Evolutionary conservation across 2,888 invertebrate genomes (phyloP), one percentile per base, ranked within the genome.

Genomic region (Limulus polyphemus): DNA sequence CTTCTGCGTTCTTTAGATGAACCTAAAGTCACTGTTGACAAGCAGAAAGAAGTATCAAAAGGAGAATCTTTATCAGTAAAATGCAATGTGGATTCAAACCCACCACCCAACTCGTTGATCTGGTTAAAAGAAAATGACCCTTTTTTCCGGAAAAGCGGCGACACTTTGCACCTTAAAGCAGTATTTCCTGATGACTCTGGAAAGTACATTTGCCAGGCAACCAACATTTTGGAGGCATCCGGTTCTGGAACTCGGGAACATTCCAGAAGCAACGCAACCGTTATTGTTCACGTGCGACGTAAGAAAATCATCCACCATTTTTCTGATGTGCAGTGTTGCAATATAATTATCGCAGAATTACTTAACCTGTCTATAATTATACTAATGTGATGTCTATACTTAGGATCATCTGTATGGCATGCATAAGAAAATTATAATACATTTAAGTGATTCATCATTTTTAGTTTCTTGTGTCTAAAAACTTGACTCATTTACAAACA

Each of bases 61-160:
- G 88, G 89, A 4, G 90, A 90, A 71, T 84, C 84, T n/a, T 84
- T 93, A 9, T 84, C 84, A 71, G 87, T 93, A 61, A 84, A 84
- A 68, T 93, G 93, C 75, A 90, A 92, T 75, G 89, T 92, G 0
- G 85, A 88, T 1, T 83, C 93, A 0, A 93, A 93, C 75, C 93
- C 93, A 0, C 80, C 82, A 57, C 90, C 92, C 0, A 82, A 84
- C 12, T 84, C 85, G 14, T 81, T 92, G 68, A 90, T 91, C 71
- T 93, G 93, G 93, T 80, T 88, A 1, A 86, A 90, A 76, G 90
- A 90, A 70, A 88, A 86, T 0, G 85, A 87, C 64, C 83, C 87
- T 0, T 89, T 89, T 69, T 92, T 92, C 75, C 82, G 86, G n/a
- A 89, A 90, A 74, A 82, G 81, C 14, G 91, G 91, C 0, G 85